A percentile compares a stretch with the other conserved stretches of the same genome.
Evolutionary conservation across 2,888 invertebrate genomes (phyloP).

Genomic region (Timema cristinae): DNA sequence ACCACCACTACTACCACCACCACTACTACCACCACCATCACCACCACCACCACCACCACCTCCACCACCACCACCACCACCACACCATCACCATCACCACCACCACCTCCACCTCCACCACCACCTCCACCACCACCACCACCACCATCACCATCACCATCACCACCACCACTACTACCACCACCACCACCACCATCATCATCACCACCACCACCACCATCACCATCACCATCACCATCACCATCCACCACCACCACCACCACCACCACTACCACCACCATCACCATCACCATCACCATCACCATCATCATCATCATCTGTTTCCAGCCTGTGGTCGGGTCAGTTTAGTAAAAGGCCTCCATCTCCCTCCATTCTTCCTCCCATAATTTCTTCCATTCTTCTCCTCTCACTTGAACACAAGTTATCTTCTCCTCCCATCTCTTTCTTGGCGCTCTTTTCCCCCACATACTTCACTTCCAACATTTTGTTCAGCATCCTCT

Average conservation of each 20-base stretch:
- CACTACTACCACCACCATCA: slow-evolving; percentile 1
- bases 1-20: slow-evolving; percentile 6
- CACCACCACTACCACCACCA: slow-evolving; percentile 3
- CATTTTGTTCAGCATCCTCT: too few species aligned
- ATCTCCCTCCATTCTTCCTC: too few species aligned
- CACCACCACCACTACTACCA: slow-evolving; percentile 7
- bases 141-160: not conserved
- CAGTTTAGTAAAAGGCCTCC: too few species aligned
- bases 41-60: too few species aligned
- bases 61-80: too few species aligned
- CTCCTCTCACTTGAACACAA: too few species aligned
- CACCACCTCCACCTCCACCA: not conserved
- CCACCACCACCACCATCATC: not conserved
- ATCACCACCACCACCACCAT: slow-evolving; percentile 1
- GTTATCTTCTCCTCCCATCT: too few species aligned
- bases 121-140: not conserved
- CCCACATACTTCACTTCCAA: not conserved
- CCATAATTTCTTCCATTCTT: too few species aligned
- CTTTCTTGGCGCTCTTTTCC: too few species aligned
- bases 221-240: not conserved
- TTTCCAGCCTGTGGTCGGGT: too few species aligned
- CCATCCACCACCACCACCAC: too few species aligned
- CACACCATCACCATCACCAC: not conserved
- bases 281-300: not conserved
- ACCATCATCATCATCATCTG: not conserved